Evolutionary conservation across 2,113 vertebrate species (phyloP).

Genomic region (Sigmodon hispidus): DNA sequence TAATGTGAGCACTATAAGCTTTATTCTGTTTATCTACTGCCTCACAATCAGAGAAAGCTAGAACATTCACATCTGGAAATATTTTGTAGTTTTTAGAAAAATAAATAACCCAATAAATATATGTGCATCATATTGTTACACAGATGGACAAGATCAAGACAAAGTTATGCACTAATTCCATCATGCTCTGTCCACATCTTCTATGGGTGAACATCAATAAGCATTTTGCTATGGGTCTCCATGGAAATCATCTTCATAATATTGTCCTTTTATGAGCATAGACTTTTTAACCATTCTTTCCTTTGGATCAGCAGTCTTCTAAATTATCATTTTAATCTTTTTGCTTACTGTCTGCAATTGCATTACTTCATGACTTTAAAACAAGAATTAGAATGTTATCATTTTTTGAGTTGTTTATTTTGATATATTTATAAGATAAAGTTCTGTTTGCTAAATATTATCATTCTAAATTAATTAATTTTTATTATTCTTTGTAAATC

Average conservation of each 20-base stretch:
- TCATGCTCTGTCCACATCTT: not conserved
- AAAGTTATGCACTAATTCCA: not conserved
- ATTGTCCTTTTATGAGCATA: constrained; percentile 28
- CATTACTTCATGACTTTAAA: constrained; percentile 14
- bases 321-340: constrained; percentile 44
- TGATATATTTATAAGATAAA: no score
- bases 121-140: not conserved
- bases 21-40: not conserved
- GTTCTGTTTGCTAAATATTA: no score
- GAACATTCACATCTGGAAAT: not conserved
- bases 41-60: not conserved
- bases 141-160: not conserved
- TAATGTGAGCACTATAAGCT: not conserved
- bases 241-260: constrained; percentile 54
- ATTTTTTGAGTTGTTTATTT: no score
- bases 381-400: not conserved
- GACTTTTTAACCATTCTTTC: constrained; percentile 10
- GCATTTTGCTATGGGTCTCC: not conserved
- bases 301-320: not conserved
- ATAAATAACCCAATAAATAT: not conserved
- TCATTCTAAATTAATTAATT: not conserved
- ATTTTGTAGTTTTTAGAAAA: constrained; percentile 9
- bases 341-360: not conserved
- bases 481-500: constrained; percentile 14
- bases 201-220: not conserved